phyloP scores from a whole-genome alignment of 2,888 invertebrate species.

The Phorcus lineatus region DNA sequence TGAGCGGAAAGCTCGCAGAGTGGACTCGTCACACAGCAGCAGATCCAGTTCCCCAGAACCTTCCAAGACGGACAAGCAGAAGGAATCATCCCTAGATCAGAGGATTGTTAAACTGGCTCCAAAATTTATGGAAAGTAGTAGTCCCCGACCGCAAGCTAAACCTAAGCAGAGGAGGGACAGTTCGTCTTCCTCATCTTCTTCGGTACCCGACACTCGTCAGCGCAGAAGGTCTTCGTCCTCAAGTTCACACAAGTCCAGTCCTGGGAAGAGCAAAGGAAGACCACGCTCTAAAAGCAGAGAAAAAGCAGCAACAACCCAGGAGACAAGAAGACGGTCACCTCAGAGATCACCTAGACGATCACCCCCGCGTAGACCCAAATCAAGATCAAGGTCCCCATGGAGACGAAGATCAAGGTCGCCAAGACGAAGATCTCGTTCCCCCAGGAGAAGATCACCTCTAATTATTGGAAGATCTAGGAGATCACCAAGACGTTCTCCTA shows the following conservation, averaged over 20 bases:
- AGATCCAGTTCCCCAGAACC: not conserved
- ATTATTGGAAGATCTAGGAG: conserved; percentile 24
- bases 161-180: not conserved
- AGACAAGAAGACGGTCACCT: conserved; percentile 28
- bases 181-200: conserved; percentile 29
- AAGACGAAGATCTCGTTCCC: conserved; percentile 33
- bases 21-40: not conserved
- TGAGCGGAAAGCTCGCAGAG: not conserved
- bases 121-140: not conserved
- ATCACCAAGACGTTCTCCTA: conserved; percentile 31
- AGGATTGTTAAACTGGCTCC: not conserved
- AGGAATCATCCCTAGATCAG: not conserved
- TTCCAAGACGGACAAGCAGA: not conserved
- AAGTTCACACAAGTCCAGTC: conserved; percentile 32
- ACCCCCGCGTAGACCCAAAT: not conserved
- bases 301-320: not conserved
- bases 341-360: not conserved
- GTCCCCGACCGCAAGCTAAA: not conserved
- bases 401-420: conserved; percentile 14
- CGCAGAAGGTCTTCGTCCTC: conserved; percentile 40
- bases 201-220: not conserved
- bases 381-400: conserved; percentile 32
- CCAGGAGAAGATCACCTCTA: conserved; percentile 17
- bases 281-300: not conserved
- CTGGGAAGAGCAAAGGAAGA: not conserved